Evolutionary conservation across 2,797 vertebrate species (phyloP).

Genomic region (Capromys pilorides): DNA sequence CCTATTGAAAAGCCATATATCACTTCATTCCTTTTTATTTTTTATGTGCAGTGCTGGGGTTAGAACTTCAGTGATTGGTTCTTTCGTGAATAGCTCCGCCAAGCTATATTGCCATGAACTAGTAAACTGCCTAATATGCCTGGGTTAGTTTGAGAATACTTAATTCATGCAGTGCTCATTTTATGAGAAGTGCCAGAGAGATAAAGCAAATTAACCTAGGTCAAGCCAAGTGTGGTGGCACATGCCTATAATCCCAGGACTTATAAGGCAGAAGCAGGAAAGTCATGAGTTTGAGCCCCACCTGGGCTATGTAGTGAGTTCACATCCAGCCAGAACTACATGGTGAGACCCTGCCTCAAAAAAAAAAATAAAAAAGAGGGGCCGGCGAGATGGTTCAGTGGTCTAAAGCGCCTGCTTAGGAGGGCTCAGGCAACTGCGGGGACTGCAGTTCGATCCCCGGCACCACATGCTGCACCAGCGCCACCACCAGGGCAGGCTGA

Average conservation of each 20-base stretch:
- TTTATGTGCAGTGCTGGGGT: background rate
- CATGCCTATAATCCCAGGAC: background rate
- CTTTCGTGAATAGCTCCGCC: background rate
- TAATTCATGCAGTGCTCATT: slow-evolving; percentile 9
- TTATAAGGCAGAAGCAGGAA: background rate
- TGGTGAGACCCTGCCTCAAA: background rate
- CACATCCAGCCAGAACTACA: background rate
- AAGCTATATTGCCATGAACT: slow-evolving; percentile 15
- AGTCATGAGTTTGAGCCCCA: background rate
- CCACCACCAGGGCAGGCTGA: too few relatives aligned
- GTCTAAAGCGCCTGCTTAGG: too few relatives aligned
- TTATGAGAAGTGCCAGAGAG: background rate
- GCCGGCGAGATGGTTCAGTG: too few relatives aligned
- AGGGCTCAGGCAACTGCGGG: too few relatives aligned
- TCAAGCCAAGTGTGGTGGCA: background rate
- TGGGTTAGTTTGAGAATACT: slow-evolving; percentile 19
- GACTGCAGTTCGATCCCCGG: too few relatives aligned
- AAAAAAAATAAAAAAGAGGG: too few relatives aligned
- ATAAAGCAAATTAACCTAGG: slow-evolving; percentile 42
- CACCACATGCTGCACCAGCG: too few relatives aligned
- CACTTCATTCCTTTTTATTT: background rate
- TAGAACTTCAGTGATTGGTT: background rate
- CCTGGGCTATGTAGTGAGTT: background rate
- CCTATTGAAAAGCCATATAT: background rate
- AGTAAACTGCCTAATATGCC: slow-evolving; percentile 40